phyloP scores from a whole-genome alignment of 2,888 invertebrate species.

The Alcis repandata region DNA sequence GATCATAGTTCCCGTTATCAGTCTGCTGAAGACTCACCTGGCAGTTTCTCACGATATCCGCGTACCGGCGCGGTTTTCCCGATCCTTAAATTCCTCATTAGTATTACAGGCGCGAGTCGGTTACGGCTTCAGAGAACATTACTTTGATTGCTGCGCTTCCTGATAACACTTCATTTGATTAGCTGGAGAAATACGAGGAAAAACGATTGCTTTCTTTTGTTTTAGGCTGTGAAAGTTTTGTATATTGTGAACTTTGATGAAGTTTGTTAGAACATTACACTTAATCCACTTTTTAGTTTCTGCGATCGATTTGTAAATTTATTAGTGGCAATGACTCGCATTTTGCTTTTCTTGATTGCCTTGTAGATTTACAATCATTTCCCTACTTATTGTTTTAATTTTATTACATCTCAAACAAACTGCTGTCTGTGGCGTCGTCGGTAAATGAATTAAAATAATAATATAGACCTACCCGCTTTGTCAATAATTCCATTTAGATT shows the following conservation, averaged over 20 bases:
- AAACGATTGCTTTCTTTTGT: slow-evolving; percentile 7
- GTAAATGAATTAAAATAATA: no score
- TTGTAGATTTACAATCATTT: no score
- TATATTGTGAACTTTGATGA: neutral
- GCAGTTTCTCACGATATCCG: slow-evolving; percentile 21
- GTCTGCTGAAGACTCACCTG: slow-evolving; percentile 30
- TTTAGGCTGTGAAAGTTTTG: slow-evolving; percentile 1
- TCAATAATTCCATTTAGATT: no score
- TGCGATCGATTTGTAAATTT: no score
- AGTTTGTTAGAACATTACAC: no score
- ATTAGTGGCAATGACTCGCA: no score
- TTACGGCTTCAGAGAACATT: slow-evolving; percentile 44
- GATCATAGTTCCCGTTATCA: slow-evolving; percentile 14
- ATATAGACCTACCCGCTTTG: no score
- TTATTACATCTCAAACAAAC: no score
- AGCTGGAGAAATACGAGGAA: slow-evolving; percentile 29
- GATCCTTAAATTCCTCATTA: slow-evolving; percentile 30
- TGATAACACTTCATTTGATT: slow-evolving; percentile 51
- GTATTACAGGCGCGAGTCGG: slow-evolving; percentile 37
- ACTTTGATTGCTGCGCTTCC: slow-evolving; percentile 44
- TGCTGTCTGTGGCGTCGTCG: no score
- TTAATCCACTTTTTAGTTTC: no score
- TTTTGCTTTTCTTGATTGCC: no score
- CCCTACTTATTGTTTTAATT: no score
- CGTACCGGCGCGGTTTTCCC: slow-evolving; percentile 16